Evolutionary conservation across 2,797 vertebrate species (phyloP).

Genomic region (Hyperoplus immaculatus): DNA sequence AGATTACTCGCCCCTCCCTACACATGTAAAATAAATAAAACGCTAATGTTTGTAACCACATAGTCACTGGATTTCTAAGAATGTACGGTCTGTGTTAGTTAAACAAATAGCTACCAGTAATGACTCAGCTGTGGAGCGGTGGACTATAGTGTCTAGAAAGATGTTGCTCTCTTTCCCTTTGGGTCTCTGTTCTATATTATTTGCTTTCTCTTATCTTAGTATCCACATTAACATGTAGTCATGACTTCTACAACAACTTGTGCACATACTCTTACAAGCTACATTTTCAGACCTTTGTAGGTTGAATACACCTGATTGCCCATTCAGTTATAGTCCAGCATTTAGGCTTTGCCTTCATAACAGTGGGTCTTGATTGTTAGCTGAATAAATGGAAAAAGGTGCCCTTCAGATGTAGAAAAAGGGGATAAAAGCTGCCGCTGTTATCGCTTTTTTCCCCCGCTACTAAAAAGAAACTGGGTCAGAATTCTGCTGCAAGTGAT

Average conservation of each 20-base stretch:
- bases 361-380: constrained; percentile 26
- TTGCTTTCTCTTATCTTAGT: neutral
- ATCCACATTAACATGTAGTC: neutral
- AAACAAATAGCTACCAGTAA: constrained; percentile 10
- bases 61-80: neutral
- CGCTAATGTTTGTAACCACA: neutral
- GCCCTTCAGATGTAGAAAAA: constrained; percentile 44
- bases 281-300: neutral
- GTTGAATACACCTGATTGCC: neutral
- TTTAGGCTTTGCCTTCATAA: constrained; percentile 19
- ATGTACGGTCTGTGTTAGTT: neutral
- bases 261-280: neutral
- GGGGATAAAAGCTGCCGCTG: neutral
- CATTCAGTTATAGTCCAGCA: neutral
- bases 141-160: neutral
- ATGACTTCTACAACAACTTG: neutral
- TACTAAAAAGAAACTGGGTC: constrained; percentile 71
- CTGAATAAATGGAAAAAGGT: constrained; percentile 25
- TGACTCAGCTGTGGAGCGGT: constrained; percentile 32
- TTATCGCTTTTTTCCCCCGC: constrained; percentile 22
- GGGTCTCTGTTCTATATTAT: neutral
- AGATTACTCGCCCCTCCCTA: neutral
- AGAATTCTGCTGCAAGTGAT: constrained; percentile 75
- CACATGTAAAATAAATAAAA: neutral
- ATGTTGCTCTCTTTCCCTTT: constrained; percentile 1